Evolutionary conservation across 2,888 invertebrate genomes (phyloP).

Genomic region (Netelia fuscicornis): DNA sequence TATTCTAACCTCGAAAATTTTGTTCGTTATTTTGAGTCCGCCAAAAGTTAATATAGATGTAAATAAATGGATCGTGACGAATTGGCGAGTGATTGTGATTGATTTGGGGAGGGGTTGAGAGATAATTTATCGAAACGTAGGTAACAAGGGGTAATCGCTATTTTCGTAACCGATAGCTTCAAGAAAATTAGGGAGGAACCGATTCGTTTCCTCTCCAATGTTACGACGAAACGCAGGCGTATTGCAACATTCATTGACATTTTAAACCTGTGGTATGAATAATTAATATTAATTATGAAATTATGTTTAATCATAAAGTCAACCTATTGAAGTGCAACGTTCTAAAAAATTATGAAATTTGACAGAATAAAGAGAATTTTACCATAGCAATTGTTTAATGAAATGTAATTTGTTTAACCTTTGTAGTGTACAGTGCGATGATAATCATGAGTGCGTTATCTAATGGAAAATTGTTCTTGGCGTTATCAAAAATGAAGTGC

Average conservation of each 20-base stretch:
- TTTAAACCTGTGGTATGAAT: constrained; percentile 30
- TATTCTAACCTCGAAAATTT: constrained; percentile 45
- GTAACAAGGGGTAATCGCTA: not conserved
- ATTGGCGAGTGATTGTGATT: constrained; percentile 17
- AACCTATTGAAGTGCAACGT: not conserved
- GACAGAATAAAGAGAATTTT: not conserved
- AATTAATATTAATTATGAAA: not conserved
- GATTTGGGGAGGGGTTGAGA: not conserved
- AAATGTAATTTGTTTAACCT: not conserved
- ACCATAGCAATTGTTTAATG: not conserved
- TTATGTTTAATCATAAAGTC: constrained; percentile 1
- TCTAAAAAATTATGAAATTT: constrained; percentile 14
- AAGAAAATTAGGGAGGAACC: not conserved
- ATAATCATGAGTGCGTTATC: constrained; percentile 29
- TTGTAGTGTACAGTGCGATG: not conserved
- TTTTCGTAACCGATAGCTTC: not conserved
- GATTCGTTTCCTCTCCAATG: not conserved
- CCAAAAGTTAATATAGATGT: not conserved
- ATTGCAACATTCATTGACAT: constrained; percentile 11
- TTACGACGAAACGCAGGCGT: not conserved
- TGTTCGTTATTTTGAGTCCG: not conserved
- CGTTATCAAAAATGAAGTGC: constrained; percentile 10
- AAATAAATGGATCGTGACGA: constrained; percentile 45
- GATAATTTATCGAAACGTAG: not conserved
- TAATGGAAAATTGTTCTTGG: constrained; percentile 36